phyloP scores from a whole-genome alignment of 2,797 vertebrate genomes.

The Chrysocyon brachyurus region DNA sequence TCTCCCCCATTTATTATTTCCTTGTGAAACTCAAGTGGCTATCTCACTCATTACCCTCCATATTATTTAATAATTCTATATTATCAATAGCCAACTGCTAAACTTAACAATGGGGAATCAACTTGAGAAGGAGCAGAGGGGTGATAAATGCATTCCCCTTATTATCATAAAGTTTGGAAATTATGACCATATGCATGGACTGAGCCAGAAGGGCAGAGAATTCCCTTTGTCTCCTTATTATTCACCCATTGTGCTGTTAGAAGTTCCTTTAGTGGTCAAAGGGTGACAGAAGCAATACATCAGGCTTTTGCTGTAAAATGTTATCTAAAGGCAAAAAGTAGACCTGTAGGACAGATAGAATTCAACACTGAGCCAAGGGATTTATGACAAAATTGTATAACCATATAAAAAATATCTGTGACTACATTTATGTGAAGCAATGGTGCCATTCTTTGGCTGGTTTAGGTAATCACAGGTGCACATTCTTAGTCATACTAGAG shows the following conservation, averaged over 20 bases:
- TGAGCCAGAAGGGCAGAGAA: conserved; percentile 24
- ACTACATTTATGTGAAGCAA: conserved; percentile 80
- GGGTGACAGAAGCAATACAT: conserved; percentile 80
- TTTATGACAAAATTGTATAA: conserved; percentile 81
- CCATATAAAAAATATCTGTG: conserved; percentile 76
- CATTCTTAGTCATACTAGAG: conserved; percentile 78
- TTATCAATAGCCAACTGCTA: conserved; percentile 48
- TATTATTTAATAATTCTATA: conserved; percentile 65
- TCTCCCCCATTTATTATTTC: conserved; percentile 43
- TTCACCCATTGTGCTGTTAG: conserved; percentile 66
- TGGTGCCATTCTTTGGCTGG: conserved; percentile 83
- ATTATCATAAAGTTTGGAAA: conserved; percentile 79
- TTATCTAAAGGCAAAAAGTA: conserved; percentile 77
- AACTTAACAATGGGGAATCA: conserved; percentile 63
- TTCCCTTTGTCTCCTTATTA: conserved; percentile 74
- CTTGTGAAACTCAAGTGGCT: conserved; percentile 53
- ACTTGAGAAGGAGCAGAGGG: conserved; percentile 68
- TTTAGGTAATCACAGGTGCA: conserved; percentile 85
- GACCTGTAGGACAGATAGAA: conserved; percentile 82
- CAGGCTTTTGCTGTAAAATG: conserved; percentile 74
- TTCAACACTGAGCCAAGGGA: conserved; percentile 50
- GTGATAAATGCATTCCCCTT: conserved; percentile 74
- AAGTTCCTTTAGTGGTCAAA: conserved; percentile 71
- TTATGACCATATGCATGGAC: conserved; percentile 74
- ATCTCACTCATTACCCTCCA: conserved; percentile 6